These are phyloP conservation scores for Mus minutoides DNA, from an alignment of 2,797 vertebrate species.

Conservation along the genomic window DNA sequence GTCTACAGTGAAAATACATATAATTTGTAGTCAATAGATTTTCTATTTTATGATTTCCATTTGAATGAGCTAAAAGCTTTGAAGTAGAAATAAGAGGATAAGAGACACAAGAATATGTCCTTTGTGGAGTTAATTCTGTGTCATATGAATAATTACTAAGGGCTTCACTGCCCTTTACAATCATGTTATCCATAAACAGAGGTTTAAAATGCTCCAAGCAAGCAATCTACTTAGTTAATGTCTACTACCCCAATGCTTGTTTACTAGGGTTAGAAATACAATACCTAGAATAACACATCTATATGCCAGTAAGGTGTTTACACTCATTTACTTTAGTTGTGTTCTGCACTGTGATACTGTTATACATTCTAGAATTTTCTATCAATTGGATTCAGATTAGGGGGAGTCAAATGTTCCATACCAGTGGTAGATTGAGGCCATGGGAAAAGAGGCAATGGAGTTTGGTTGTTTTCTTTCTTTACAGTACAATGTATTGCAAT, in stretches of 20 bases:
- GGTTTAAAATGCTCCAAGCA: not conserved
- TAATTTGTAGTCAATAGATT: not conserved
- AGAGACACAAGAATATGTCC: not conserved
- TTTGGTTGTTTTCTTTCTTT: not conserved
- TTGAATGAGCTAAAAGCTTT: not conserved
- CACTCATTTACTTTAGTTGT: not conserved
- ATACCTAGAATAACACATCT: not conserved
- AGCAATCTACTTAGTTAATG: not conserved
- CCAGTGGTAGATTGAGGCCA: not conserved
- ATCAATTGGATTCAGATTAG: not conserved
- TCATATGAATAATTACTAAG: not conserved
- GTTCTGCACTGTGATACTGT: not conserved
- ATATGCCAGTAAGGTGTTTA: not conserved
- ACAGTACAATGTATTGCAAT: too few relatives aligned
- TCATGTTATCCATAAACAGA: not conserved
- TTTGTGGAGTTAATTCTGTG: not conserved
- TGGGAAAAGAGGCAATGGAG: not conserved
- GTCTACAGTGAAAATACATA: not conserved
- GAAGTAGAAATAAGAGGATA: not conserved
- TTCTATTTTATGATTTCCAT: not conserved
- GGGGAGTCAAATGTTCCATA: not conserved
- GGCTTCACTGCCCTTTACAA: not conserved
- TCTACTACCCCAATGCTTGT: not conserved
- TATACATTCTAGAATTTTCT: not conserved
- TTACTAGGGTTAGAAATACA: not conserved